phyloP scores from a whole-genome alignment of 2,888 invertebrate species.

The Sesamia inferens region DNA sequence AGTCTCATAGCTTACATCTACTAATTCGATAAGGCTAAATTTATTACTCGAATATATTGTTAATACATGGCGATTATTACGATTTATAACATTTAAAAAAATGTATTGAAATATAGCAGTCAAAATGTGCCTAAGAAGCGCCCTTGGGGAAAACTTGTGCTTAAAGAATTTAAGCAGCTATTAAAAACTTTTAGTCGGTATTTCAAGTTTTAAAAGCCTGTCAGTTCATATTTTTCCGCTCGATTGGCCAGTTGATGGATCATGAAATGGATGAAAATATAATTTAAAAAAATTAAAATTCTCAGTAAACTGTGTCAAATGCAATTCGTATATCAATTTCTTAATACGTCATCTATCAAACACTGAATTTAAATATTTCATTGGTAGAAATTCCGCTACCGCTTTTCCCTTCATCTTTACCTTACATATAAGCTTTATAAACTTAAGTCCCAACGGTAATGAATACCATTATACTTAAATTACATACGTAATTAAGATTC shows the following conservation, averaged over 20 bases:
- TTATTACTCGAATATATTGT: background rate
- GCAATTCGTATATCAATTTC: conserved; percentile 15
- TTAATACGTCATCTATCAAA: background rate
- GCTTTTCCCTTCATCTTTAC: conserved; percentile 10
- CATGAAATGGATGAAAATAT: conserved; percentile 4
- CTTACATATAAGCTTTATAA: conserved; percentile 29
- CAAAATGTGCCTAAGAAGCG: conserved; percentile 24
- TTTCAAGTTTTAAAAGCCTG: conserved; percentile 30
- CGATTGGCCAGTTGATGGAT: background rate
- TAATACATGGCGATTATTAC: too few relatives aligned
- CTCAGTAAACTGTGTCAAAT: conserved; percentile 18
- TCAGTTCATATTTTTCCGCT: conserved; percentile 6
- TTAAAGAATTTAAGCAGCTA: conserved; percentile 1
- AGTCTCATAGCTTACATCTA: background rate
- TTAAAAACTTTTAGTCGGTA: conserved; percentile 1
- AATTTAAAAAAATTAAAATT: conserved; percentile 7
- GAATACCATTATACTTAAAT: conserved; percentile 47
- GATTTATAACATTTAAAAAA: background rate
- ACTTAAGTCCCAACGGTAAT: conserved; percentile 40
- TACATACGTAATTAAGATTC: conserved; percentile 53
- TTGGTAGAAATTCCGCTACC: conserved; percentile 6
- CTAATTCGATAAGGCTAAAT: background rate
- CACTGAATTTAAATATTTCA: background rate
- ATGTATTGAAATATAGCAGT: background rate
- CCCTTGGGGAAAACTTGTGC: conserved; percentile 10